Percentiles rank a stretch among this genome's conserved stretches.
phyloP scores from a whole-genome alignment of 2,113 vertebrate genomes.

The Perccottus glenii region DNA sequence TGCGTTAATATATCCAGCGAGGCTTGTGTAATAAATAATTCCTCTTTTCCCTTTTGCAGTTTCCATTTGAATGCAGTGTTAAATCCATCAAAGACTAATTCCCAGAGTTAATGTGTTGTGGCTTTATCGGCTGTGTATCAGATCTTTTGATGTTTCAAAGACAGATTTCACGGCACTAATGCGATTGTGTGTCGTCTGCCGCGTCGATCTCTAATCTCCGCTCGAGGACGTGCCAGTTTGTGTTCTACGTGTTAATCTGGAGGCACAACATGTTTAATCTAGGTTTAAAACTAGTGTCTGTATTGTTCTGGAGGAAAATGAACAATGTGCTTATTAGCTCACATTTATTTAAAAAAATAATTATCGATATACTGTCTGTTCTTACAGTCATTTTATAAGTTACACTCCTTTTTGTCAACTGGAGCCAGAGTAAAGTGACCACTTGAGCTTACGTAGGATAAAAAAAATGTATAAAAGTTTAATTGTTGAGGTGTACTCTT shows the following conservation, averaged over 20 bases:
- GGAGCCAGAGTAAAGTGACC: too few species aligned
- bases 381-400: too few species aligned
- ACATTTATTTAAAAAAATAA: too few species aligned
- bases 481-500: too few species aligned
- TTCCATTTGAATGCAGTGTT: not conserved
- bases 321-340: not conserved
- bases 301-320: not conserved
- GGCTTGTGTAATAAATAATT: not conserved
- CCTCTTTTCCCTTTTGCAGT: not conserved
- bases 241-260: not conserved
- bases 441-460: too few species aligned
- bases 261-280: not conserved
- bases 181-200: not conserved
- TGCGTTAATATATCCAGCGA: not conserved
- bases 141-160: slow-evolving; percentile 5
- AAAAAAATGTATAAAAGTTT: too few species aligned
- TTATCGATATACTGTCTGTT: not conserved
- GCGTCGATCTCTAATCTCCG: not conserved
- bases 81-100: not conserved
- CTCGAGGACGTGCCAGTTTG: slow-evolving; percentile 1
- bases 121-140: not conserved
- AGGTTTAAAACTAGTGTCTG: not conserved
- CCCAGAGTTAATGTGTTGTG: not conserved
- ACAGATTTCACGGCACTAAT: slow-evolving; percentile 1
- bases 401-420: too few species aligned